Evolutionary conservation across 2,888 invertebrate genomes (phyloP), one percentile per base, ranked within the genome.

Genomic region (Alitta virens): DNA sequence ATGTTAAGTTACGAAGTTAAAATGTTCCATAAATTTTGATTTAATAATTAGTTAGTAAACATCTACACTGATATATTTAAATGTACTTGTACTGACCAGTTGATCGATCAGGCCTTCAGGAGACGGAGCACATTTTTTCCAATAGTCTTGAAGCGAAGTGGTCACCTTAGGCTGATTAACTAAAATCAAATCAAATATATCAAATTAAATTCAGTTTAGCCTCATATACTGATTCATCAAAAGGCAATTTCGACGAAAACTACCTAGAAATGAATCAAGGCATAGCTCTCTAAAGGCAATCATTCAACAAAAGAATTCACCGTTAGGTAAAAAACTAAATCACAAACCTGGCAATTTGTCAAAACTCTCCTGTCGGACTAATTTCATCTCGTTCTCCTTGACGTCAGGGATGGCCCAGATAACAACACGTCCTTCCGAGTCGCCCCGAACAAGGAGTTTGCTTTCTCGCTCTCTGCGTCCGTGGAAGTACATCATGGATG

Each of bases 41-140:
- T n/a, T n/a, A n/a, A n/a, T n/a, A n/a, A n/a, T n/a, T n/a, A n/a
- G n/a, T n/a, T n/a, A n/a, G n/a, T n/a, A n/a, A n/a, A n/a, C n/a
- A n/a, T n/a, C n/a, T n/a, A n/a, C n/a, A n/a, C n/a, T n/a, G n/a
- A n/a, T n/a, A n/a, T n/a, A n/a, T n/a, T n/a, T n/a, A n/a, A n/a
- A n/a, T n/a, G n/a, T 18, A 38, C 18, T 56, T n/a, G 33, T 56
- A 71, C 81, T 75, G 70, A 91, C 90, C 75, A 96, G 82, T 74
- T 94, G 94, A 83, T 95, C 94, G 58, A 96, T 83, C 72, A 96
- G 91, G 2, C 95, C 96, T 25, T 93, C 91, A 0, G 95, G 94
- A 43, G 90, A 88, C 0, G 93, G 92, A 74, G 89, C 89, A 88
- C 94, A 90, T 46, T 88, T 87, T 7, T 88, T 89, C 96, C 96